These are phyloP conservation scores for Polydrusus tereticollis DNA, from an alignment of 2,888 invertebrate species.

Conservation along the genomic window DNA sequence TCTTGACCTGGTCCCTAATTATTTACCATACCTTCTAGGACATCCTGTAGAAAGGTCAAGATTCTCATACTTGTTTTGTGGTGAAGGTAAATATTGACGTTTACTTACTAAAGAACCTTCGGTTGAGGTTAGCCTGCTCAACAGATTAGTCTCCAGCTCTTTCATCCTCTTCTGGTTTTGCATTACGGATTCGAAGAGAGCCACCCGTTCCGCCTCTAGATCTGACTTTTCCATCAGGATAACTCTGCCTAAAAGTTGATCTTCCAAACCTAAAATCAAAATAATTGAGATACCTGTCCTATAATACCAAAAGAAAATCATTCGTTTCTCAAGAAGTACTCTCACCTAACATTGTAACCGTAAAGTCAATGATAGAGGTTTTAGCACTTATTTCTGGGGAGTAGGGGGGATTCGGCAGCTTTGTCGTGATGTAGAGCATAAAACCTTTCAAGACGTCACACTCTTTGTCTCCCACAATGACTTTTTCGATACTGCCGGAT, in stretches of 20 bases:
- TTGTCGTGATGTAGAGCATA: slow-evolving; percentile 95
- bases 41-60: too few relatives aligned
- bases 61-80: too few relatives aligned
- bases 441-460: slow-evolving; percentile 97
- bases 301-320: too few relatives aligned
- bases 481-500: slow-evolving; percentile 95
- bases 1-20: too few relatives aligned
- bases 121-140: slow-evolving; percentile 92
- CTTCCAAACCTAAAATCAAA: slow-evolving; percentile 80
- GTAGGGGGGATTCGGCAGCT: slow-evolving; percentile 95
- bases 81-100: background rate
- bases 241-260: slow-evolving; percentile 92
- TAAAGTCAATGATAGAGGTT: slow-evolving; percentile 97
- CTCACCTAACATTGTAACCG: slow-evolving; percentile 92
- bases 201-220: slow-evolving; percentile 92
- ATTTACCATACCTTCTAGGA: too few relatives aligned
- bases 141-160: slow-evolving; percentile 91
- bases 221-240: slow-evolving; percentile 97
- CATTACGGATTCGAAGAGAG: slow-evolving; percentile 95
- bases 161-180: slow-evolving; percentile 97
- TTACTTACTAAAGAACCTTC: slow-evolving; percentile 71
- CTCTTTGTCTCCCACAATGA: slow-evolving; percentile 95
- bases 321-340: too few relatives aligned
- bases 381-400: slow-evolving; percentile 97
- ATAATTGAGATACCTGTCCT: background rate